Percentiles rank a stretch among this genome's conserved stretches.
These are phyloP conservation scores for Mionectes olivaceus DNA, from an alignment of 2,797 vertebrate genomes.

Conservation along the genomic window DNA sequence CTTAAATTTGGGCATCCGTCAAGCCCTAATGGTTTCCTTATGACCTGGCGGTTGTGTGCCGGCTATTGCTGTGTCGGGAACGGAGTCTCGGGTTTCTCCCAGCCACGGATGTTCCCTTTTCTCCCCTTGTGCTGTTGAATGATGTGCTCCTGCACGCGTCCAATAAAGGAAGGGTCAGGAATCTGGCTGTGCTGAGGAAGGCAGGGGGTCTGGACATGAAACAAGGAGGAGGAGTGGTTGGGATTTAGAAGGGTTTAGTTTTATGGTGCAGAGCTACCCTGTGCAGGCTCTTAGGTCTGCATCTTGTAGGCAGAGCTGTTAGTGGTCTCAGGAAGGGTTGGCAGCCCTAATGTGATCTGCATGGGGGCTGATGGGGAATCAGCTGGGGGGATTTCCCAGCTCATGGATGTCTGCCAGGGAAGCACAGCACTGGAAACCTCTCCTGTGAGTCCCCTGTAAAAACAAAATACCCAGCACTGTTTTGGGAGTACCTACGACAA, in stretches of 20 bases:
- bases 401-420: background rate
- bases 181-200: background rate
- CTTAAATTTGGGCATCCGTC: slow-evolving; percentile 63
- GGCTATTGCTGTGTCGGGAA: background rate
- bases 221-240: background rate
- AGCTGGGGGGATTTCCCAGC: background rate
- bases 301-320: background rate
- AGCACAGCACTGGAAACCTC: background rate
- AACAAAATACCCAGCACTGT: background rate
- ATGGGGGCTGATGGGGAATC: background rate
- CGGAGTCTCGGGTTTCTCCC: background rate
- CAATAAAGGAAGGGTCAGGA: background rate
- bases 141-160: rapidly evolving
- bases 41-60: background rate
- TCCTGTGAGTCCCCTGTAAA: background rate
- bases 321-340: background rate
- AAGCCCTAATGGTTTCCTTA: slow-evolving; percentile 58
- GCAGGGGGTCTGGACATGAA: background rate
- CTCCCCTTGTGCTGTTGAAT: background rate
- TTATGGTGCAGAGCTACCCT: background rate
- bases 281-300: background rate
- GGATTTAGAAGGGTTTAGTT: background rate
- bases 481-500: background rate
- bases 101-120: background rate
- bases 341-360: background rate